phyloP scores from a whole-genome alignment of 2,113 vertebrate genomes.

The Eublepharis macularius region DNA sequence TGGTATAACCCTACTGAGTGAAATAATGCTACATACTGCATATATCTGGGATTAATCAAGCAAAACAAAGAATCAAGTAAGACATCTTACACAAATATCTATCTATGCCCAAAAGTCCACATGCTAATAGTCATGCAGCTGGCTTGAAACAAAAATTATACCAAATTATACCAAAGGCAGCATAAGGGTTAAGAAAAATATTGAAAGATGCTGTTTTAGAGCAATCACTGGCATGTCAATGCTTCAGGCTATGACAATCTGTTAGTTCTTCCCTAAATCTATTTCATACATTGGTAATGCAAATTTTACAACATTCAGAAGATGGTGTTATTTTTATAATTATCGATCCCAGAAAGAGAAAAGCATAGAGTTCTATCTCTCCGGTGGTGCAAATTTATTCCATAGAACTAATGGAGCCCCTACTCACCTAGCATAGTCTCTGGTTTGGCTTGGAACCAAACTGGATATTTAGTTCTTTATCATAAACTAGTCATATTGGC shows the following conservation, averaged over 20 bases:
- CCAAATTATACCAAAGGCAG: constrained; percentile 25
- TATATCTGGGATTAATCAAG: constrained; percentile 58
- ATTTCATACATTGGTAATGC: constrained; percentile 65
- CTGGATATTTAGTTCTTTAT: constrained; percentile 46
- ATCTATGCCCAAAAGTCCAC: constrained; percentile 23
- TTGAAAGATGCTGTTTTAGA: constrained; percentile 37
- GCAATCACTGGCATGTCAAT: constrained; percentile 54
- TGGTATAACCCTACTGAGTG: neutral
- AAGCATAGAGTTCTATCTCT: constrained; percentile 15
- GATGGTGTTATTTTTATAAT: constrained; percentile 37
- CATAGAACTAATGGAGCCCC: constrained; percentile 37
- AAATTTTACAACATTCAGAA: constrained; percentile 60
- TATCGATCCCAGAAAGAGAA: constrained; percentile 15
- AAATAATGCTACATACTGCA: constrained; percentile 15
- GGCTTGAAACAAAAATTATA: no score
- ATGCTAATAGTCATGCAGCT: constrained; percentile 13
- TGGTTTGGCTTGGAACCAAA: constrained; percentile 41
- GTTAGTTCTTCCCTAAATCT: constrained; percentile 57
- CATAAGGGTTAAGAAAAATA: constrained; percentile 59
- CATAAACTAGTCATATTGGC: neutral
- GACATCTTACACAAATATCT: constrained; percentile 1
- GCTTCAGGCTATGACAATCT: constrained; percentile 61
- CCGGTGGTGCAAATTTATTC: neutral
- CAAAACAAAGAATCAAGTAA: constrained; percentile 55
- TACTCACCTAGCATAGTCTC: neutral